Evolutionary conservation across 2,888 invertebrate species (phyloP).

Genomic region (Platycnemis pennipes): DNA sequence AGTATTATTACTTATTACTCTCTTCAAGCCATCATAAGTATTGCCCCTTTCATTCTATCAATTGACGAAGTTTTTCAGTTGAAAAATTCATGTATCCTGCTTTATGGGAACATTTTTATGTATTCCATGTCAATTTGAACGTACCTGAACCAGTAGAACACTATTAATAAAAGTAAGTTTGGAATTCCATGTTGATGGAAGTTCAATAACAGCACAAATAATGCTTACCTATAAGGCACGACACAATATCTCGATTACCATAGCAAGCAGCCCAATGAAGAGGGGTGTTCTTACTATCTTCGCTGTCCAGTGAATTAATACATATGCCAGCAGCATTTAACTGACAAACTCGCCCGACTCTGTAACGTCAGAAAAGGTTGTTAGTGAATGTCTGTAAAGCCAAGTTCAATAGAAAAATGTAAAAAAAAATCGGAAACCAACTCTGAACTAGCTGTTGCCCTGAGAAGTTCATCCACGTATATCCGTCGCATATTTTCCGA

Average conservation of each 20-base stretch:
- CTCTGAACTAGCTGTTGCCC: conserved; percentile 84
- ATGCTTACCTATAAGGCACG: conserved; percentile 81
- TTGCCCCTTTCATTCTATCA: no score
- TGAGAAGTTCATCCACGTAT: conserved; percentile 82
- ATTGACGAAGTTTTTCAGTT: no score
- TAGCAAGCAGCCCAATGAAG: conserved; percentile 85
- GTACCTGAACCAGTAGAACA: no score
- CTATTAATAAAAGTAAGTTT: neutral
- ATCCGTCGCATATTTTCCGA: conserved; percentile 80
- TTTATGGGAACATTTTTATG: no score
- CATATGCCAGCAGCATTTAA: conserved; percentile 82
- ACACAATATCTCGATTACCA: conserved; percentile 81
- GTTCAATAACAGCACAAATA: conserved; percentile 11
- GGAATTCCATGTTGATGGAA: neutral
- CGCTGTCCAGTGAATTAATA: conserved; percentile 83
- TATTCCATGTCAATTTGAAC: no score
- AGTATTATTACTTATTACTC: no score
- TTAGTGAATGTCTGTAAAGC: conserved; percentile 53
- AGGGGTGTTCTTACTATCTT: conserved; percentile 82
- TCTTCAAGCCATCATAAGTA: no score
- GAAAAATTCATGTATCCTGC: no score
- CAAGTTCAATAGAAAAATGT: conserved; percentile 36
- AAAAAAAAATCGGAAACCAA: conserved; percentile 76
- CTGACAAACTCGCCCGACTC: conserved; percentile 81
- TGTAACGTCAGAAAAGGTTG: conserved; percentile 75